Conservation (phyloP, 2,797 vertebrate genomes). For the Neosilurus mollespiculum region DNA sequence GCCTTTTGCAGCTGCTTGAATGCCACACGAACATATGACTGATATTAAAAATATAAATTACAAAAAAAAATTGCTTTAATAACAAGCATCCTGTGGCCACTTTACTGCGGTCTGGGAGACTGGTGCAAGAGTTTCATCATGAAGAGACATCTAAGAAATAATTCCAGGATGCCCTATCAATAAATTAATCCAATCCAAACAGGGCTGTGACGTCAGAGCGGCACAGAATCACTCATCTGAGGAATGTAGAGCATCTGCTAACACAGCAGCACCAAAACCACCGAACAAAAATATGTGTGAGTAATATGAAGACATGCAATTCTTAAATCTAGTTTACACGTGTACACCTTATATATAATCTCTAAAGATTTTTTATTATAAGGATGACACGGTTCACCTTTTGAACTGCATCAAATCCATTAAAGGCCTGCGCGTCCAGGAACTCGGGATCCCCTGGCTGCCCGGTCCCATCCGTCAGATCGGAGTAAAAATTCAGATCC, state of each 20-base stretch:
- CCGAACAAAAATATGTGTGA: background rate
- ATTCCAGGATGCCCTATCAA: background rate
- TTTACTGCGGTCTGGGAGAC: background rate
- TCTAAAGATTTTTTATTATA: background rate
- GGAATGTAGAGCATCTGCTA: too few relatives aligned
- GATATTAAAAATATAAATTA: too few relatives aligned
- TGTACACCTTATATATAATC: background rate
- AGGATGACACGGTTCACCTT: slow-evolving; percentile 67
- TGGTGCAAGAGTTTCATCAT: background rate
- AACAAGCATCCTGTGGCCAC: background rate
- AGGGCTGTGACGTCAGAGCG: background rate
- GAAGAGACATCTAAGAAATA: background rate
- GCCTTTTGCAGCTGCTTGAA: too few relatives aligned
- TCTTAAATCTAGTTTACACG: background rate
- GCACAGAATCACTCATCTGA: too few relatives aligned
- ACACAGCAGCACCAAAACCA: background rate
- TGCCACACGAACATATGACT: too few relatives aligned
- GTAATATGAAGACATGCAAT: background rate
- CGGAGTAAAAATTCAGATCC: slow-evolving; percentile 82
- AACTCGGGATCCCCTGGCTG: slow-evolving; percentile 74
- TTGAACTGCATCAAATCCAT: slow-evolving; percentile 75
- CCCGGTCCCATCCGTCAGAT: slow-evolving; percentile 74
- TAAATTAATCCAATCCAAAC: background rate
- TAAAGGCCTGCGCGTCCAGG: slow-evolving; percentile 75
- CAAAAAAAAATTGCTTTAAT: too few relatives aligned